These are phyloP conservation scores for Bovichtus diacanthus DNA, from an alignment of 2,797 vertebrate species.

Conservation along the genomic window DNA sequence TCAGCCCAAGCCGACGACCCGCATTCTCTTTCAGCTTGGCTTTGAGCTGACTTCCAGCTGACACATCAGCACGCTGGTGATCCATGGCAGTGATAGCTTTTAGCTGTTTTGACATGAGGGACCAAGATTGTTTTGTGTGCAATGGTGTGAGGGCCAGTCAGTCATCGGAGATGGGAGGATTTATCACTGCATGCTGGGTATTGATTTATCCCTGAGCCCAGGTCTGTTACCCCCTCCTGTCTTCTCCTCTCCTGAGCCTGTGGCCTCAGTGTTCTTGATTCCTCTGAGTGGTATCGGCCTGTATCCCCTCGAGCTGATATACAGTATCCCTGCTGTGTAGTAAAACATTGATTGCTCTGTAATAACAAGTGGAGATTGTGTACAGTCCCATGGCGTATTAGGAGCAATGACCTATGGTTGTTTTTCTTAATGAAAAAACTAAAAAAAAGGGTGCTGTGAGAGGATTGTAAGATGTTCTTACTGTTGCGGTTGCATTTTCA, in stretches of 20 bases:
- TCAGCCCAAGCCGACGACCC: slow-evolving; percentile 33
- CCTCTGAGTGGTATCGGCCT: slow-evolving; percentile 52
- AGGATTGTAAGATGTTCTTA: slow-evolving; percentile 4
- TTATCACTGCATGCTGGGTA: slow-evolving; percentile 78
- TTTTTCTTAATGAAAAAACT: slow-evolving; percentile 9
- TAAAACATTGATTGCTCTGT: slow-evolving; percentile 68
- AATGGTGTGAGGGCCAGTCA: slow-evolving; percentile 74
- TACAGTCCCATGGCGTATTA: slow-evolving; percentile 22
- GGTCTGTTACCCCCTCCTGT: slow-evolving; percentile 21
- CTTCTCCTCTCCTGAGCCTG: slow-evolving; percentile 25
- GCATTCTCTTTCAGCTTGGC: slow-evolving; percentile 46
- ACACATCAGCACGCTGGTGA: slow-evolving; percentile 71
- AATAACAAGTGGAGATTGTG: slow-evolving; percentile 59
- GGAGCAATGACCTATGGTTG: slow-evolving; percentile 23
- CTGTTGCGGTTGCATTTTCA: slow-evolving; percentile 9
- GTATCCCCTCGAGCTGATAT: slow-evolving; percentile 66
- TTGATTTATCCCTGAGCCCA: slow-evolving; percentile 78
- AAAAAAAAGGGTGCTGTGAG: background rate
- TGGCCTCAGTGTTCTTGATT: slow-evolving; percentile 52
- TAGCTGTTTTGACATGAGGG: slow-evolving; percentile 79
- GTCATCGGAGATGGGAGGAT: slow-evolving; percentile 77
- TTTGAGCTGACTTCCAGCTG: slow-evolving; percentile 70
- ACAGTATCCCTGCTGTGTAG: slow-evolving; percentile 52
- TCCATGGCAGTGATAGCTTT: slow-evolving; percentile 78
- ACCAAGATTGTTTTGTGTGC: slow-evolving; percentile 79